phyloP scores from a whole-genome alignment of 2,113 vertebrate genomes.

The Triplophysa siluroides region DNA sequence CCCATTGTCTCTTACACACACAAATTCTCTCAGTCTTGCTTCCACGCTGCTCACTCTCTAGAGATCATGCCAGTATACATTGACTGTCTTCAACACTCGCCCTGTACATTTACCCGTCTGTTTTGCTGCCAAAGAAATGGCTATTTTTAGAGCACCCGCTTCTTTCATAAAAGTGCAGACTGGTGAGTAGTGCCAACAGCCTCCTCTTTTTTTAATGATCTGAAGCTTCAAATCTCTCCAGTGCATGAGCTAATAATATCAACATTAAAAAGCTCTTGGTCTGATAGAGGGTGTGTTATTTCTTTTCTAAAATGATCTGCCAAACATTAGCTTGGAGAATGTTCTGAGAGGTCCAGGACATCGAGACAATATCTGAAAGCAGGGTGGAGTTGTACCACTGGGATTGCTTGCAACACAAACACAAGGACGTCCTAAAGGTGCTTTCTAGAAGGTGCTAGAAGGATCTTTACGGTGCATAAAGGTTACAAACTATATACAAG shows the following conservation, averaged over 20 bases:
- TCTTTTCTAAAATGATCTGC: conserved; percentile 59
- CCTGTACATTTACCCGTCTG: conserved; percentile 44
- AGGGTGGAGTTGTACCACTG: neutral
- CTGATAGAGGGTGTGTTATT: conserved; percentile 48
- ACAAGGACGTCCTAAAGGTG: neutral
- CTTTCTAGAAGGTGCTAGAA: too few relatives aligned
- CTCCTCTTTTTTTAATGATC: conserved; percentile 59
- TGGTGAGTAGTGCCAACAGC: conserved; percentile 63
- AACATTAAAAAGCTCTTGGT: conserved; percentile 62
- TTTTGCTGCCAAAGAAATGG: conserved; percentile 59
- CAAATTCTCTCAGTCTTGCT: neutral
- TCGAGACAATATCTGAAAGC: conserved; percentile 27
- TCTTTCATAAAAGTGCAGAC: conserved; percentile 61
- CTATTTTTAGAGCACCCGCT: conserved; percentile 70
- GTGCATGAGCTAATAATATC: conserved; percentile 66
- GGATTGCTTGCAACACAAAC: neutral
- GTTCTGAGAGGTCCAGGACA: conserved; percentile 24
- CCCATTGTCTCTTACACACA: neutral
- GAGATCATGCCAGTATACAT: conserved; percentile 18
- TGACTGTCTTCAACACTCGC: conserved; percentile 27
- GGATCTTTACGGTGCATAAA: too few relatives aligned
- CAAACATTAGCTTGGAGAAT: conserved; percentile 32
- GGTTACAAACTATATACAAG: too few relatives aligned
- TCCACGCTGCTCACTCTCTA: conserved; percentile 6
- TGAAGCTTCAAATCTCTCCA: conserved; percentile 58